Evolutionary conservation across 2,888 invertebrate genomes (phyloP), one percentile per base, ranked within the genome.

Genomic region (Baccha elongata): DNA sequence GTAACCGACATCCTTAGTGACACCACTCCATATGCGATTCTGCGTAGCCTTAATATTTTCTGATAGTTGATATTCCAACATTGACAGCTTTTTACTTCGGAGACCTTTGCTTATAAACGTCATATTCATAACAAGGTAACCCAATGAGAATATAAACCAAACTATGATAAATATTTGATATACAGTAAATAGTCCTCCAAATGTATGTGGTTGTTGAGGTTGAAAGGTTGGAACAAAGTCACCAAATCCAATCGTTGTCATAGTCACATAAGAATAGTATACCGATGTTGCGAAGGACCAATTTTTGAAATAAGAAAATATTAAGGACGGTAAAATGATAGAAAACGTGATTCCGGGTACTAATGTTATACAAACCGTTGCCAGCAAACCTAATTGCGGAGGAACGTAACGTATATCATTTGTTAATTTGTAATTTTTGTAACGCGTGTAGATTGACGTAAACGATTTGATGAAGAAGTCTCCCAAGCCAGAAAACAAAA

Each of bases 241-340:
- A n/a, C 98, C 98, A 89, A 97, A 98, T 40, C 97, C 97, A 85
- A 98, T 97, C 3, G 97, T 97, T 2, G 96, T 95, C 10, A 96
- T 92, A 0, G 96, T 96, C 11, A 97, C 96, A 88, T 96, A 97
- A 17, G 96, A 95, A 88, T 96, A 98, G 89, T 97, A 98, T 44
- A 97, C 93, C 0, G 97, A 93, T 44, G 96, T 94, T 7, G 96
- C 93, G 88, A 95, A 98, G 7, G 93, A 93, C 98, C 98, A 98
- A 1, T 93, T 94, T 91, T 98, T 98, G 87, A 96, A 96, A 64
- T 95, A 93, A 15, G 95, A 94, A 87, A 98, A 97, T 37, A 97
- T 92, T 85, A 95, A 94, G 0, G 97, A 94, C 0, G 98, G 98
- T 46, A 97, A 90, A 86, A 97, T 94, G 72, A 98, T 95, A 90